These are phyloP conservation scores for Shargacucullia verbasci DNA, from an alignment of 2,888 invertebrate genomes.

Conservation along the genomic window DNA sequence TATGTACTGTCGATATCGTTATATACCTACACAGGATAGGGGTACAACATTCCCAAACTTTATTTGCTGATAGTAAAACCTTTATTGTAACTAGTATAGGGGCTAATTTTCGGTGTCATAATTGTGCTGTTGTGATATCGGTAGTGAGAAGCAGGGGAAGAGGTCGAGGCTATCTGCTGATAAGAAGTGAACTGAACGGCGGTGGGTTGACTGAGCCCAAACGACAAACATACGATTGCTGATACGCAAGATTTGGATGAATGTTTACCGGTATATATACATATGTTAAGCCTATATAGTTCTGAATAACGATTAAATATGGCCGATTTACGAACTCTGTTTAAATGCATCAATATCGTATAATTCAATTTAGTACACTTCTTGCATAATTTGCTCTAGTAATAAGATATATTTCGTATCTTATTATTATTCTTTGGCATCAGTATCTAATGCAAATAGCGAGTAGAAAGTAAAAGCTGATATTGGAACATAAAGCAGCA, in stretches of 20 bases:
- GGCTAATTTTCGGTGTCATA: slow-evolving; percentile 48
- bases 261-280: slow-evolving; percentile 42
- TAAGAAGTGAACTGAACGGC: slow-evolving; percentile 71
- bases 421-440: too few species aligned
- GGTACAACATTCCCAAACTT: slow-evolving; percentile 63
- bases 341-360: slow-evolving; percentile 3
- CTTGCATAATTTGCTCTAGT: too few species aligned
- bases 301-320: slow-evolving; percentile 6
- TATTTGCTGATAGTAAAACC: slow-evolving; percentile 29
- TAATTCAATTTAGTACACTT: not conserved
- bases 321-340: not conserved
- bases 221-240: slow-evolving; percentile 64
- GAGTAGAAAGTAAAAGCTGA: slow-evolving; percentile 47
- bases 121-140: slow-evolving; percentile 49
- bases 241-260: slow-evolving; percentile 50
- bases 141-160: slow-evolving; percentile 73
- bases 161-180: slow-evolving; percentile 85
- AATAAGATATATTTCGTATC: too few species aligned
- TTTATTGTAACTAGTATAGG: slow-evolving; percentile 54
- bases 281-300: slow-evolving; percentile 3
- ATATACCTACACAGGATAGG: slow-evolving; percentile 71
- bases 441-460: slow-evolving; percentile 11
- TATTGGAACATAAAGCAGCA: slow-evolving; percentile 34
- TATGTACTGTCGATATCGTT: slow-evolving; percentile 69
- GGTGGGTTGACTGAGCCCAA: slow-evolving; percentile 74